Evolutionary conservation across 2,797 vertebrate species (phyloP).

Genomic region (Tolypeutes matacus): DNA sequence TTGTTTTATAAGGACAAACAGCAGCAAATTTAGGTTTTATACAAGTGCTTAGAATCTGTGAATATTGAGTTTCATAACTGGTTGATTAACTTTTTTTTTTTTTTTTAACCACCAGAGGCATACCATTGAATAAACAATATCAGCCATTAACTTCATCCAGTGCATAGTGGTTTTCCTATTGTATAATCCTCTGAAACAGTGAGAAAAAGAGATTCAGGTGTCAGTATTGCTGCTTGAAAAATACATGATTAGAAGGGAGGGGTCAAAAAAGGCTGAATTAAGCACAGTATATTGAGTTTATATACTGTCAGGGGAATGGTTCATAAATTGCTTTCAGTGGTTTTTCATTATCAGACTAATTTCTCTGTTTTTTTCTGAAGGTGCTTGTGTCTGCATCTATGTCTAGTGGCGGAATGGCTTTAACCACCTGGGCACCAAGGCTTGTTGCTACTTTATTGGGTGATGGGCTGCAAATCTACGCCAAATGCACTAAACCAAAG

Average conservation of each 20-base stretch:
- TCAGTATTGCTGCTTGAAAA: neutral
- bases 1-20: constrained; percentile 50
- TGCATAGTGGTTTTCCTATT: neutral
- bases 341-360: constrained; percentile 73
- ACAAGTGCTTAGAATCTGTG: constrained; percentile 36
- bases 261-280: constrained; percentile 19
- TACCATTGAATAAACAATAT: neutral
- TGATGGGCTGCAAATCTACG: neutral
- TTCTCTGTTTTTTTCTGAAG: constrained; percentile 69
- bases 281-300: constrained; percentile 1
- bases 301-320: constrained; percentile 50
- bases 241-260: neutral
- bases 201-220: neutral
- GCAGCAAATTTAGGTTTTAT: constrained; percentile 57
- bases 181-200: neutral
- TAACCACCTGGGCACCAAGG: constrained; percentile 6
- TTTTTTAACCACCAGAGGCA: constrained; percentile 26
- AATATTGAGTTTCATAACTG: constrained; percentile 33
- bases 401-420: neutral
- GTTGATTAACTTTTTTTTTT: constrained; percentile 38
- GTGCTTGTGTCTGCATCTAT: constrained; percentile 37
- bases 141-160: constrained; percentile 30
- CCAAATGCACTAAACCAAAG: neutral
- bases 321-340: constrained; percentile 59
- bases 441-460: neutral